Conservation (phyloP, 2,888 invertebrate species). For the Harpalus rubripes region DNA sequence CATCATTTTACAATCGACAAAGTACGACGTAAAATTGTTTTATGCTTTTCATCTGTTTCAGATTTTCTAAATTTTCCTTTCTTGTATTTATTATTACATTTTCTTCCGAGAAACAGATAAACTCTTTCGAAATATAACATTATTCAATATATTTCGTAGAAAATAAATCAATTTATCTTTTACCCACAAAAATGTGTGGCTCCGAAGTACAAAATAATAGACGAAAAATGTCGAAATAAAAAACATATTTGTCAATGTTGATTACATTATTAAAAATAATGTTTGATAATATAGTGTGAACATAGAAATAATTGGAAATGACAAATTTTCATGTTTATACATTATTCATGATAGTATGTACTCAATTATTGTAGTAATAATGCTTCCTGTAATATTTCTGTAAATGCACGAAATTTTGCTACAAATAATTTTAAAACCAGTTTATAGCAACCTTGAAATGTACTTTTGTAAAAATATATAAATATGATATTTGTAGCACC, state of each 20-base stretch:
- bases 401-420: background rate
- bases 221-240: too few species aligned
- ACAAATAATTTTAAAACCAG: too few species aligned
- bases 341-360: background rate
- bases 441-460: too few species aligned
- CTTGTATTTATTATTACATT: background rate
- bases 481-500: too few species aligned
- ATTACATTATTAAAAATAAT: background rate
- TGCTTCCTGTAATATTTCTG: too few species aligned
- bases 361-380: background rate
- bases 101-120: background rate
- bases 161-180: too few species aligned
- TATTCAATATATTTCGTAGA: too few species aligned
- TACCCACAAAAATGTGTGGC: too few species aligned
- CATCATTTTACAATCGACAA: background rate
- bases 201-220: too few species aligned
- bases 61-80: background rate
- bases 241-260: too few species aligned
- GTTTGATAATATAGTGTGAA: constrained; percentile 26
- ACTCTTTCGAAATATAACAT: background rate
- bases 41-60: background rate
- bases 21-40: background rate
- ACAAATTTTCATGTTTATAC: background rate
- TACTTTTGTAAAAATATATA: too few species aligned
- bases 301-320: constrained; percentile 28